Evolutionary conservation across 2,888 invertebrate genomes (phyloP), one percentile per base, ranked within the genome.

Genomic region (Caenorhabditis sp.): DNA sequence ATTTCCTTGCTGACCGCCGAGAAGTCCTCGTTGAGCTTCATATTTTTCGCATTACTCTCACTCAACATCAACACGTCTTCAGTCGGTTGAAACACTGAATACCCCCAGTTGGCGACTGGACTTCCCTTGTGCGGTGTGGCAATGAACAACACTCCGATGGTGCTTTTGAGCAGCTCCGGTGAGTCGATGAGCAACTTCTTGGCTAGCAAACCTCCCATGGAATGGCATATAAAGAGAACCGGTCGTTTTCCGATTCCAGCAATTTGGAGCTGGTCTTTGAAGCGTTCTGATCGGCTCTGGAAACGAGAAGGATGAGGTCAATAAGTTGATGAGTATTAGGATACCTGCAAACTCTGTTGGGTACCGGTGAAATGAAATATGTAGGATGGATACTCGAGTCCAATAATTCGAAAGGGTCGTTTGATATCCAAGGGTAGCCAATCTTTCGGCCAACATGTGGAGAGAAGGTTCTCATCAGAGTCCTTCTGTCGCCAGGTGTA

Each of bases 401-500:
- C 90, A 19, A 91, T 66, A 12, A 91, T 88, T 26, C 91, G 80
- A 28, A 91, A 84, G 6, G 89, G 88, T 54, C 84, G 59, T 12
- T 82, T 70, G 22, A 91, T 80, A 74, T 90, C 91, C 24, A 79
- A 44, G 0, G 89, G 88, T 0, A 91, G 84, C 91, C 91, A 91
- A 56, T 90, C 90, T 74, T 87, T 89, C 2, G 91, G 91, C 91
- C 91, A 91, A 69, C 90, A 91, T 19, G 89, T 85, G 0, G 89
- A 87, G 2, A 86, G 66, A 1, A 89, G 80, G 54, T 84, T 85
- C 19, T 84, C 84, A 19, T 72, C 76, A 6, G 77, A 72, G 68
- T 90, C 90, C 56, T 88, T 89, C 41, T 90, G 90, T 14, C 90
- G 59, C 91, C 91, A 91, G 1, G 91, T 91, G 61, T 90, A 87